Base-by-base conservation (phyloP, 2,888 invertebrate genomes). In the Spisula subtruncata region DNA sequence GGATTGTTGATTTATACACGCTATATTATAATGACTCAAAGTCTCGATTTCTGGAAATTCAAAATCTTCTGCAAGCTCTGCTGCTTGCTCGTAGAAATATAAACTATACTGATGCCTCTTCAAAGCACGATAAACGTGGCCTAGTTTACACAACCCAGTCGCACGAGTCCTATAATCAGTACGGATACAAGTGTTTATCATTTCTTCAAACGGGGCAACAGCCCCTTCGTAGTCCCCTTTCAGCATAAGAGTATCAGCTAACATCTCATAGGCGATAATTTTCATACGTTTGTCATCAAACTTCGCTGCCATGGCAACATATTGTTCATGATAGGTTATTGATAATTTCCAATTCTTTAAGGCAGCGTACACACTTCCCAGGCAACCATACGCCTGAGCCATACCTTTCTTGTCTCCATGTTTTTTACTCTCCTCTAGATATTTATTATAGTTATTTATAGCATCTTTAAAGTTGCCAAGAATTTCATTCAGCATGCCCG, bases 351-450 rank as follows among this genome's bases (percentile, higher is more conserved):
- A 95, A 92, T 96, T 95, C 48, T 93, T 90, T 75, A 96, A 89
- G 14, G 94, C 94, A 8, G 94, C 95, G 92, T 96, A 94, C 12
- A 96, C 94, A 86, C 95, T 95, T n/a, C 96, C 96, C 46, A 96
- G 88, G 90, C 95, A 95, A 0, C 96, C 96, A 91, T 96, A 96
- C 0, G 96, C 96, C 86, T 95, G 95, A 0, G 95, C 96, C 82
- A 95, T 91, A 0, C 94, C 94, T 80, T 94, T 94, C 81, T 93
- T 93, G 87, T 96, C 94, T 12, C 94, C 91, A 81, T 91, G 93
- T 71, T 90, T 86, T 89, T 95, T 95, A 60, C 95, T 94, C 46
- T 93, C 87, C 46, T 92, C 89, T 25, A 95, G 89, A 90, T 95
- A 96, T 82, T 94, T 89, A 35, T 95, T 93, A 85, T 96, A 96